phyloP scores from a whole-genome alignment of 2,888 invertebrate genomes.

The Galerucella nymphaeae region DNA sequence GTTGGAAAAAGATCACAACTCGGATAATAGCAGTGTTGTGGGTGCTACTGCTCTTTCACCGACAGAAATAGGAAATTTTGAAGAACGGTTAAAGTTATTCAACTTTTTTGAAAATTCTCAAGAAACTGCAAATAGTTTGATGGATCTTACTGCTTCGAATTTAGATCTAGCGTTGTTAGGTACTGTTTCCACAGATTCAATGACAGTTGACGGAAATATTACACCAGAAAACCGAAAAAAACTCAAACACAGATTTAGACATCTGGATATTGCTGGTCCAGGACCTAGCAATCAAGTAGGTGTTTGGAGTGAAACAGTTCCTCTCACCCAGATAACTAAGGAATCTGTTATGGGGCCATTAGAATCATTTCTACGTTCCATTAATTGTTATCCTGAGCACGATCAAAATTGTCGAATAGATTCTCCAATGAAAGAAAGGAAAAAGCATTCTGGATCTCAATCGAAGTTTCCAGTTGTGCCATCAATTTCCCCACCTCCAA shows the following conservation, averaged over 20 bases:
- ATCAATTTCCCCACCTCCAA: slow-evolving; percentile 54
- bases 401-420: slow-evolving; percentile 55
- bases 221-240: slow-evolving; percentile 46
- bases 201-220: slow-evolving; percentile 41
- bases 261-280: slow-evolving; percentile 18
- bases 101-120: slow-evolving; percentile 56
- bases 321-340: slow-evolving; percentile 54
- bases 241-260: slow-evolving; percentile 52
- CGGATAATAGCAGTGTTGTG: slow-evolving; percentile 45
- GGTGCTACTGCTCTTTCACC: slow-evolving; percentile 53
- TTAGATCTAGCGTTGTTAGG: slow-evolving; percentile 52
- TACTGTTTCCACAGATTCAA: slow-evolving; percentile 40
- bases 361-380: slow-evolving; percentile 61
- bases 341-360: slow-evolving; percentile 61
- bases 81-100: slow-evolving; percentile 71
- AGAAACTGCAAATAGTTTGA: slow-evolving; percentile 26
- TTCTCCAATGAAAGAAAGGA: slow-evolving; percentile 43
- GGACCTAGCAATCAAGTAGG: slow-evolving; percentile 37
- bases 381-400: slow-evolving; percentile 61
- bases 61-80: slow-evolving; percentile 55
- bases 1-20: slow-evolving; percentile 54
- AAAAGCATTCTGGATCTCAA: slow-evolving; percentile 40
- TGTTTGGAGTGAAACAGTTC: slow-evolving; percentile 57
- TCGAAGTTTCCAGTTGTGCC: slow-evolving; percentile 38
- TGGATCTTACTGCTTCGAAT: slow-evolving; percentile 56